Conservation (phyloP, 2,888 invertebrate species). For the Acholoe squamosa region DNA sequence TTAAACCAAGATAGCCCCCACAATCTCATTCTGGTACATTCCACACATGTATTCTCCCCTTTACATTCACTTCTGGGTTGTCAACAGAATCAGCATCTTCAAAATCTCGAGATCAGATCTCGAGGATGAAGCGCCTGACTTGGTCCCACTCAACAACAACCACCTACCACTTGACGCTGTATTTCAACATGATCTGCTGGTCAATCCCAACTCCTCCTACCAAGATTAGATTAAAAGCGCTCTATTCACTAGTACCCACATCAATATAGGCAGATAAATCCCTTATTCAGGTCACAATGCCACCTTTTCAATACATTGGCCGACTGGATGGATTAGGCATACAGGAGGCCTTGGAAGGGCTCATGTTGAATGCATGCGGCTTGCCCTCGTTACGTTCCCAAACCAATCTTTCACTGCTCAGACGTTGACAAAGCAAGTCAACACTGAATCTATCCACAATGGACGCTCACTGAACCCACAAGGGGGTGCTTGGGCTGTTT, state of each 20-base stretch:
- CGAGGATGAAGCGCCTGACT: not conserved
- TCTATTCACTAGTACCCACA: not conserved
- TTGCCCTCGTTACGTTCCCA: constrained; percentile 7
- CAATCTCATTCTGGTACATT: no score
- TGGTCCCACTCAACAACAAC: constrained; percentile 17
- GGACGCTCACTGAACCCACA: constrained; percentile 33
- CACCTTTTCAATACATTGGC: not conserved
- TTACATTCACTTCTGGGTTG: not conserved
- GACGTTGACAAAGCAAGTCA: constrained; percentile 33
- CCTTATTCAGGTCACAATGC: constrained; percentile 28
- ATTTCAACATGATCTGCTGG: constrained; percentile 33
- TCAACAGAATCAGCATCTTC: not conserved
- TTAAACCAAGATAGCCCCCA: no score
- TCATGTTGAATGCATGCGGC: constrained; percentile 40
- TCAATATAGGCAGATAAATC: constrained; percentile 34
- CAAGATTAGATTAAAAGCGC: constrained; percentile 36
- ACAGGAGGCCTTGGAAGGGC: not conserved
- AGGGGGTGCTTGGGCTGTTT: constrained; percentile 43
- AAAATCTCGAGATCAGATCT: not conserved
- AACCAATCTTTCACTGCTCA: constrained; percentile 34
- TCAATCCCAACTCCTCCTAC: constrained; percentile 14
- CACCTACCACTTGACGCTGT: constrained; percentile 40
- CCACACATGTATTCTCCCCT: no score
- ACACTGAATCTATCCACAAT: constrained; percentile 19
- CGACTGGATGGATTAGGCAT: not conserved